phyloP scores from a whole-genome alignment of 2,113 vertebrate species.

The Lynx canadensis region DNA sequence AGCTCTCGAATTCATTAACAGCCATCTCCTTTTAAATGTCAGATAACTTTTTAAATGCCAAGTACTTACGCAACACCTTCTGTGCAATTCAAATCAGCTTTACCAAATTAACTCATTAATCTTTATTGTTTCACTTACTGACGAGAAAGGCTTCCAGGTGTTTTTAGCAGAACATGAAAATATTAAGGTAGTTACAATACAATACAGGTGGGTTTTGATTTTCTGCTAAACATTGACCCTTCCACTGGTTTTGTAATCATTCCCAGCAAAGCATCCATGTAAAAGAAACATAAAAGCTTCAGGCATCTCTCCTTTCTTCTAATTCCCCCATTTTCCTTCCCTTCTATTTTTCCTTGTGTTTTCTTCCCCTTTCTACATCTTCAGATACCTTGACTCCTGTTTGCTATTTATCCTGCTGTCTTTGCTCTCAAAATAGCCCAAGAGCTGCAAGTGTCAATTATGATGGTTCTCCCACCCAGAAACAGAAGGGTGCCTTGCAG shows the following conservation, averaged over 20 bases:
- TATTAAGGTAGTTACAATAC: conserved; percentile 35
- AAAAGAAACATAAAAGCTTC: background rate
- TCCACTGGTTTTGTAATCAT: background rate
- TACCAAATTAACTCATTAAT: conserved; percentile 65
- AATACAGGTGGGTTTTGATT: background rate
- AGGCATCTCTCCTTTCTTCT: background rate
- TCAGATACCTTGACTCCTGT: background rate
- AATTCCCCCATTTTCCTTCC: background rate
- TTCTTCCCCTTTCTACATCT: background rate
- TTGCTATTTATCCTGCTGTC: background rate
- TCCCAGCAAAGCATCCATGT: background rate
- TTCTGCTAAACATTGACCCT: conserved; percentile 38
- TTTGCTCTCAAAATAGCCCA: background rate
- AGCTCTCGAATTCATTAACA: conserved; percentile 78
- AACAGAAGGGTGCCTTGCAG: background rate
- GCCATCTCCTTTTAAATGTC: conserved; percentile 76
- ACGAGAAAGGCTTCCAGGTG: conserved; percentile 50
- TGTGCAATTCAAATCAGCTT: conserved; percentile 69
- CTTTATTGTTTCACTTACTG: conserved; percentile 57
- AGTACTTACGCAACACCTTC: conserved; percentile 64
- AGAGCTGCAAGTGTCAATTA: background rate
- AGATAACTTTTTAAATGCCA: conserved; percentile 76
- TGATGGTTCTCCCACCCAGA: background rate
- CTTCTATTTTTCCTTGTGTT: background rate
- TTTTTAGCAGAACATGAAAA: conserved; percentile 47